These are phyloP conservation scores for Ectemnius lituratus DNA, from an alignment of 2,888 invertebrate genomes.

Conservation along the genomic window DNA sequence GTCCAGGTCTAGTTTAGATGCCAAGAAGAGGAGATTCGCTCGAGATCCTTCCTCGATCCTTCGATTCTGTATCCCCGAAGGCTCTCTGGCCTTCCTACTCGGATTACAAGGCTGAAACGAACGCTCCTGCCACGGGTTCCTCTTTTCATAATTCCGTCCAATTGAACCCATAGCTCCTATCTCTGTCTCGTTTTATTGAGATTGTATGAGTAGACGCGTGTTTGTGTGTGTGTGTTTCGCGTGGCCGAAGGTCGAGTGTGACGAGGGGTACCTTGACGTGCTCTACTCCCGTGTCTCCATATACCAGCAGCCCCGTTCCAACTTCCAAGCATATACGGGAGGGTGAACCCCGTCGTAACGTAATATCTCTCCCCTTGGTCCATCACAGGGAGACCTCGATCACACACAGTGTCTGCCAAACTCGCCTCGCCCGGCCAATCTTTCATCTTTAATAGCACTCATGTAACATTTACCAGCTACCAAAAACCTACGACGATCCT, in stretches of 20 bases:
- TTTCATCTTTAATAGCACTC: slow-evolving; percentile 1
- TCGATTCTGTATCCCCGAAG: slow-evolving; percentile 5
- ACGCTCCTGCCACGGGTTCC: slow-evolving; percentile 25
- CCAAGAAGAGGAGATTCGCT: not conserved
- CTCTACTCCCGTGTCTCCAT: slow-evolving; percentile 17
- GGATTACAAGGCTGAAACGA: slow-evolving; percentile 39
- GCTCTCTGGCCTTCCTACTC: slow-evolving; percentile 18
- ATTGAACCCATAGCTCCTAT: slow-evolving; percentile 32
- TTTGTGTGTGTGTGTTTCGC: slow-evolving; percentile 33
- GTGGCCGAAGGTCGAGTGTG: slow-evolving; percentile 37
- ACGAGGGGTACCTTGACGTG: slow-evolving; percentile 25
- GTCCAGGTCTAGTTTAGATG: not conserved
- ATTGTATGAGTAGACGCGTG: not conserved
- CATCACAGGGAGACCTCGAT: slow-evolving; percentile 23
- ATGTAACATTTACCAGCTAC: not conserved
- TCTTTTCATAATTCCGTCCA: slow-evolving; percentile 44
- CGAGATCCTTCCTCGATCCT: not conserved
- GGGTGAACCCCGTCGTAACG: slow-evolving; percentile 34
- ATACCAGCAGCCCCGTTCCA: slow-evolving; percentile 2
- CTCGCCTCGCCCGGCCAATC: slow-evolving; percentile 3
- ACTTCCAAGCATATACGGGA: not conserved
- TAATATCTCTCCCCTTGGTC: slow-evolving; percentile 28
- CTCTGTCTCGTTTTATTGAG: too few species aligned
- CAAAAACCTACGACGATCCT: not conserved
- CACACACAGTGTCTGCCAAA: slow-evolving; percentile 10